Base-by-base conservation (phyloP, 2,797 vertebrate genomes). In the Chrysocyon brachyurus region DNA sequence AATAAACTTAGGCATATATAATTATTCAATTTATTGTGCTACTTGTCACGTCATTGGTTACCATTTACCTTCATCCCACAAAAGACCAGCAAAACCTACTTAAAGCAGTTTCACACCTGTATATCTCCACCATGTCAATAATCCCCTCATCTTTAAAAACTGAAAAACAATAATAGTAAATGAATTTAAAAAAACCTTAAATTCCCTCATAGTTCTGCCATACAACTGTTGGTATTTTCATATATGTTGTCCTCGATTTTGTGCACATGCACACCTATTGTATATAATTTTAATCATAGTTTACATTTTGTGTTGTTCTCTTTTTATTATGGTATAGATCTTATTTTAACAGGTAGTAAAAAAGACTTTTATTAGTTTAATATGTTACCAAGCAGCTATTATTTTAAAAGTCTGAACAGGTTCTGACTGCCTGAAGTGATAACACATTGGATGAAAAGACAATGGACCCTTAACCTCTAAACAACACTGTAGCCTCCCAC, bases 351-450 rank as follows among this genome's bases (percentile, higher is more conserved):
- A 19, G 90, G 36, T 52, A 87, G 63, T 33, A 82, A 57, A 56
- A 28, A 61, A n/a, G 57, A 7, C 70, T 26, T 78, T 66, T 78
- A 66, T 73, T 79, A 94, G 49, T 87, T 93, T 79, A 87, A 92
- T 12, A 56, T 46, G 16, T 88, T 46, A 22, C 33, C 66, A 88
- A 91, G 31, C 87, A 88, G 77, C 57, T 84, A 31, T 93, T 59
- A 77, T 93, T 97, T 90, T 46, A 46, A 89, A 97, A 93, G 52
- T 89, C n/a, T 77, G 72, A 89, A 56, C 28, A 61, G 61, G 12
- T 78, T 90, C 86, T 86, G 40, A 90, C 82, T 85, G 61, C 31
- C 61, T 73, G 14, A 54, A 75, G 52, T 84, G 24, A 72, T 78
- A 90, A 81, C 10, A 83, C 26, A 66, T n/a, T 83, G 6, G 36